Conservation (phyloP, 1,140 invertebrate species). For the Trypoxylus dichotomus region DNA sequence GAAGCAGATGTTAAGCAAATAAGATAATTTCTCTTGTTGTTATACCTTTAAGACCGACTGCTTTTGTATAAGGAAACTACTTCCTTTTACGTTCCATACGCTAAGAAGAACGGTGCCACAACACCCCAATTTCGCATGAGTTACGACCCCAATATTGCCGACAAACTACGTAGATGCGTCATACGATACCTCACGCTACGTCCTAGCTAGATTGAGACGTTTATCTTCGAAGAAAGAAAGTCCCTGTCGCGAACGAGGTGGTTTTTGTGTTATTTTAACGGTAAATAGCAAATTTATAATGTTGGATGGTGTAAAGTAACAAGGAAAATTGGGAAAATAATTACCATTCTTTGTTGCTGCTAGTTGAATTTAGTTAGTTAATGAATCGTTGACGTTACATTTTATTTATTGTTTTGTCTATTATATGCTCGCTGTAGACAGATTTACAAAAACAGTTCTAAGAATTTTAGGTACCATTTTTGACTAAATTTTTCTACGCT, state of each 20-base stretch:
- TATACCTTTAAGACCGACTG: neutral
- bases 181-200: neutral
- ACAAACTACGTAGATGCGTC: neutral
- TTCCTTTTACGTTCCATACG: neutral
- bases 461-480: too few relatives aligned
- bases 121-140: neutral
- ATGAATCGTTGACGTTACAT: too few relatives aligned
- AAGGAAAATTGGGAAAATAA: too few relatives aligned
- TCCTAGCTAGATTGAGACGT: neutral
- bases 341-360: too few relatives aligned
- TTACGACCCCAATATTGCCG: neutral
- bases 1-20: neutral
- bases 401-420: too few relatives aligned
- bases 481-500: too few relatives aligned
- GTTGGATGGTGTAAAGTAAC: too few relatives aligned
- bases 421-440: too few relatives aligned
- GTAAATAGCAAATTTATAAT: conserved; percentile 19
- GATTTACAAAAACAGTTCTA: too few relatives aligned
- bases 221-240: neutral
- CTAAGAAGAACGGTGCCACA: neutral
- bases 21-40: neutral
- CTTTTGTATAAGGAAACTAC: neutral
- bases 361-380: too few relatives aligned
- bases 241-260: neutral
- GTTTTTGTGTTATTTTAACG: neutral